phyloP scores from a whole-genome alignment of 2,113 vertebrate species.

The Sapayoa aenigma region DNA sequence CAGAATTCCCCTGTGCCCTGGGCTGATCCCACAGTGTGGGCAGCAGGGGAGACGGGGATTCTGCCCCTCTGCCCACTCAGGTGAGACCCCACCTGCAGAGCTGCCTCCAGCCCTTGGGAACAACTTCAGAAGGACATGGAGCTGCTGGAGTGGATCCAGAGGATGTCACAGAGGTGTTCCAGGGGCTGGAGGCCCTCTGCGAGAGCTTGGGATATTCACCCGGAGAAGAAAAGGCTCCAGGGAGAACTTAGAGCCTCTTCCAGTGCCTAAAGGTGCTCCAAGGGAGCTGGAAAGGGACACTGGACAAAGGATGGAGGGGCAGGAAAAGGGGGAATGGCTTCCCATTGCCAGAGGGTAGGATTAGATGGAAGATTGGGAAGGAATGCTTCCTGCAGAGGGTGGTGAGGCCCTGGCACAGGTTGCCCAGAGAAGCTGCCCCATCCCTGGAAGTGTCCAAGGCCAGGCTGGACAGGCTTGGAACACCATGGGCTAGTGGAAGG shows the following conservation, averaged over 20 bases:
- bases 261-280: neutral
- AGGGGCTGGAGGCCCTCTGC: neutral
- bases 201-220: fast-evolving
- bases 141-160: neutral
- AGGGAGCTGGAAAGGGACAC: neutral
- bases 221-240: neutral
- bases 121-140: neutral
- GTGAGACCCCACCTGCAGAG: neutral
- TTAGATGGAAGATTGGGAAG: fast-evolving
- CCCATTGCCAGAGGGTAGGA: neutral
- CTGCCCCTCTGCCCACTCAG: neutral
- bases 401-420: neutral
- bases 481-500: neutral
- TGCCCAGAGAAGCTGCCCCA: neutral
- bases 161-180: neutral
- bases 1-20: neutral
- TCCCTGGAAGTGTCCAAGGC: neutral
- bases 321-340: neutral
- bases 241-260: neutral
- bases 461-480: neutral
- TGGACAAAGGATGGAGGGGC: neutral
- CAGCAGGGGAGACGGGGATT: neutral
- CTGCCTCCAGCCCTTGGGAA: neutral
- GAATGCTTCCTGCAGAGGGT: fast-evolving
- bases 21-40: neutral